Percentiles rank a stretch among this genome's conserved stretches.
Conservation (phyloP, 2,113 vertebrate species). For the Melospiza georgiana region DNA sequence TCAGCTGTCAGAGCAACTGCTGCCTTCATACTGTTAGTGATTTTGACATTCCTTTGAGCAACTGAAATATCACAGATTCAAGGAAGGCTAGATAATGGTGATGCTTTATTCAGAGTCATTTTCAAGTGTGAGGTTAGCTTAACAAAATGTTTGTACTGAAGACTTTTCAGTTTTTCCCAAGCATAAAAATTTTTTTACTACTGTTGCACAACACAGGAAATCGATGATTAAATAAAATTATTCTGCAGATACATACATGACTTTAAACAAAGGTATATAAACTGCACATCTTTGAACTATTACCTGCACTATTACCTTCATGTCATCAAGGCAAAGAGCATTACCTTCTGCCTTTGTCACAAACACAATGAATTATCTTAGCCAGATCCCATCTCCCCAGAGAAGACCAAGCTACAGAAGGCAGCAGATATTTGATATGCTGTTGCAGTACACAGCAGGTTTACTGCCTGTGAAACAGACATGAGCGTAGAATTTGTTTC, state of each 20-base stretch:
- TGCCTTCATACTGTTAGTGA: constrained; percentile 60
- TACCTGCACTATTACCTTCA: neutral
- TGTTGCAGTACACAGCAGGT: neutral
- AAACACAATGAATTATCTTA: neutral
- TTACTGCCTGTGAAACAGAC: neutral
- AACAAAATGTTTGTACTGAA: neutral
- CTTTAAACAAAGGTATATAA: neutral
- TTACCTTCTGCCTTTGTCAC: neutral
- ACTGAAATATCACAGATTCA: constrained; percentile 64
- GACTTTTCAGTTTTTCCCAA: neutral
- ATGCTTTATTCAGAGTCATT: constrained; percentile 45
- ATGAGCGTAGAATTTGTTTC: neutral
- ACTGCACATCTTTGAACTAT: neutral
- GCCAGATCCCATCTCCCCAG: neutral
- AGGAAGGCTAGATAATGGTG: constrained; percentile 40
- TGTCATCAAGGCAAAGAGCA: neutral
- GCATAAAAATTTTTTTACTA: neutral
- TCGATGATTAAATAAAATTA: neutral
- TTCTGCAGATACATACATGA: neutral
- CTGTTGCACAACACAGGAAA: neutral
- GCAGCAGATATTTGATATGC: neutral
- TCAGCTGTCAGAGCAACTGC: constrained; percentile 70
- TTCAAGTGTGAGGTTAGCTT: constrained; percentile 16
- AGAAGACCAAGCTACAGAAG: neutral
- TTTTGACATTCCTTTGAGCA: constrained; percentile 74